Conservation (phyloP, 2,113 vertebrate genomes). For the Porphyrio hochstetteri region DNA sequence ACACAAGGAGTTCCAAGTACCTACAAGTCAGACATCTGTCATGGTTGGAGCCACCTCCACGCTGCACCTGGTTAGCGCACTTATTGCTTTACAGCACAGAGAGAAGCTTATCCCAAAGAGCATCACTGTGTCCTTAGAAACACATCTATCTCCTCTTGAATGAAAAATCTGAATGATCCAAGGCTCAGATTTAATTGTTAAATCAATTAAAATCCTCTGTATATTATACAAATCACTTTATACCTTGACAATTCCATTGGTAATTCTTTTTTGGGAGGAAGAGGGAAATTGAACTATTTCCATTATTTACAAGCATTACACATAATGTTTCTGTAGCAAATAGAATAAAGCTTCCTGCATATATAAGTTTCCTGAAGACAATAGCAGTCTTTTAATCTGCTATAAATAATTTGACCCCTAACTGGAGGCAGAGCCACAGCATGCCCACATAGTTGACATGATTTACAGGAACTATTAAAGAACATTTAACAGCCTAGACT, state of each 20-base stretch:
- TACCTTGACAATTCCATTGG: background rate
- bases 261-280: background rate
- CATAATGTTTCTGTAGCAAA: background rate
- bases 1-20: background rate
- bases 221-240: background rate
- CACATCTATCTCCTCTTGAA: background rate
- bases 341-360: background rate
- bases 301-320: background rate
- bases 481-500: background rate
- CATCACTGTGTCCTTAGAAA: background rate
- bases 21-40: background rate
- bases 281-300: background rate
- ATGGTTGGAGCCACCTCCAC: background rate
- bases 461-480: background rate
- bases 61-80: background rate
- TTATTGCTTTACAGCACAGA: background rate
- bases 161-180: background rate
- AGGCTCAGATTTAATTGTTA: background rate
- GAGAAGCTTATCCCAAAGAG: background rate
- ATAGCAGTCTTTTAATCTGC: background rate
- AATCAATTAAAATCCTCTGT: background rate
- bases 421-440: background rate
- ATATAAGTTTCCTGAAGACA: background rate
- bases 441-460: background rate
- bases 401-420: background rate